Evolutionary conservation across 2,113 vertebrate genomes (phyloP), one percentile per base, ranked within the genome.

Genomic region (Bolborhynchus lineola): DNA sequence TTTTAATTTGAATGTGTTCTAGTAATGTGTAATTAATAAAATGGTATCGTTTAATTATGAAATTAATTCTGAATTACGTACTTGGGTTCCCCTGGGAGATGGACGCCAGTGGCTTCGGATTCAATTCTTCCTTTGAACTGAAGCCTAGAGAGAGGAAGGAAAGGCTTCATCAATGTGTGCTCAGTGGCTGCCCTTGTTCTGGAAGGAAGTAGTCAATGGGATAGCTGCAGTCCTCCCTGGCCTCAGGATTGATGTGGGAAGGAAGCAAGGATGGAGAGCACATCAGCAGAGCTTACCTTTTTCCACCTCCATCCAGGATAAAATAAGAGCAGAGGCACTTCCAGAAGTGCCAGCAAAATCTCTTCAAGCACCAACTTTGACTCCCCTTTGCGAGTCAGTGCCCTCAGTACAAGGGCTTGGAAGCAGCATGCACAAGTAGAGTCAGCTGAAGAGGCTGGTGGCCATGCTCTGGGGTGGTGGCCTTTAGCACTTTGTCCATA

Each of bases 21-120:
- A 77, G 28, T 35, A 72, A 49, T 1, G 2, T n/a, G 16, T 95
- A 65, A 85, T 84, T 79, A 89, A 33, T 59, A 50, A 63, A 60
- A 29, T 13, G 7, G 10, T 42, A 71, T 62, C 0, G 0, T 19
- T 81, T 84, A 76, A 89, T 93, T 83, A 83, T 49, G 50, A 81
- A 69, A 52, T 85, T 74, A 87, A 85, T 80, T 90, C 39, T 84
- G 64, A 79, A 64, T 47, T 41, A 98, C 98, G 6, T 99, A 99
- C 99, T 99, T 96, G 98, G 98, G 87, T 99, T 98, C 98, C 99
- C 99, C 82, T 98, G 98, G 63, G 98, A 97, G 59, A 79, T 95
- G 33, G 98, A 92, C 35, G 98, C 98, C 50, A 95, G 96, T 1
- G 97, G 95, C 97, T 98, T 98, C 7, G 97, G 96, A 84, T 97